These are phyloP conservation scores for Stenopsyche tienmushanensis DNA, from an alignment of 1,140 invertebrate genomes.

Conservation along the genomic window DNA sequence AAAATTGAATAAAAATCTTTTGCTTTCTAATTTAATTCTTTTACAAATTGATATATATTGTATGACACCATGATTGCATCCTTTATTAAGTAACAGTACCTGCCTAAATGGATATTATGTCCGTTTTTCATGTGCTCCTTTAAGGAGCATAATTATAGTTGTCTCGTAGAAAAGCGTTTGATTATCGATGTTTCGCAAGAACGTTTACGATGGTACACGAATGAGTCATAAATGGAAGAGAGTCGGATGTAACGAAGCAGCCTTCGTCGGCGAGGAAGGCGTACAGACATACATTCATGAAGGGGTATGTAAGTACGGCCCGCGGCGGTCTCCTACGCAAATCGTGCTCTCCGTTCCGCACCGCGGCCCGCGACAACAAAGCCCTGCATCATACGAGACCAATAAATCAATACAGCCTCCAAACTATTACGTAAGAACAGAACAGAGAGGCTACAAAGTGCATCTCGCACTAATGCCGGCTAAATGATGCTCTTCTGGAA, in stretches of 20 bases:
- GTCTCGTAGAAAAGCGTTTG: too few species aligned
- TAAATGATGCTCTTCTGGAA: too few species aligned
- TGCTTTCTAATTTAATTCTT: too few species aligned
- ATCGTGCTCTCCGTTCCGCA: not conserved
- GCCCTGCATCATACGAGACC: slow-evolving; percentile 16
- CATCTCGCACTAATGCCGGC: too few species aligned
- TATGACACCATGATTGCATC: too few species aligned
- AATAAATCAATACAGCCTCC: slow-evolving; percentile 30
- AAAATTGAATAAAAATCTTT: too few species aligned
- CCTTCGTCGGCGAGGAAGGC: not conserved
- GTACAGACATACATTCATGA: too few species aligned
- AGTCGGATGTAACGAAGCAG: not conserved
- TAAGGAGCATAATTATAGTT: too few species aligned
- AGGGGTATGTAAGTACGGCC: slow-evolving; percentile 7
- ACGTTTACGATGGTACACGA: not conserved
- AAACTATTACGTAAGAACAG: not conserved
- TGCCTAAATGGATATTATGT: too few species aligned
- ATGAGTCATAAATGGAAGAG: slow-evolving; percentile 12
- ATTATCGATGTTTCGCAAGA: not conserved
- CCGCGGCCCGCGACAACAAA: slow-evolving; percentile 23
- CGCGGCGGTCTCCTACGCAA: slow-evolving; percentile 18
- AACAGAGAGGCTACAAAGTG: not conserved
- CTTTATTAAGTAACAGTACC: too few species aligned
- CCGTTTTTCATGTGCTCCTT: too few species aligned
- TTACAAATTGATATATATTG: too few species aligned